phyloP scores from a whole-genome alignment of 2,113 vertebrate genomes.

The Heterocephalus glaber region DNA sequence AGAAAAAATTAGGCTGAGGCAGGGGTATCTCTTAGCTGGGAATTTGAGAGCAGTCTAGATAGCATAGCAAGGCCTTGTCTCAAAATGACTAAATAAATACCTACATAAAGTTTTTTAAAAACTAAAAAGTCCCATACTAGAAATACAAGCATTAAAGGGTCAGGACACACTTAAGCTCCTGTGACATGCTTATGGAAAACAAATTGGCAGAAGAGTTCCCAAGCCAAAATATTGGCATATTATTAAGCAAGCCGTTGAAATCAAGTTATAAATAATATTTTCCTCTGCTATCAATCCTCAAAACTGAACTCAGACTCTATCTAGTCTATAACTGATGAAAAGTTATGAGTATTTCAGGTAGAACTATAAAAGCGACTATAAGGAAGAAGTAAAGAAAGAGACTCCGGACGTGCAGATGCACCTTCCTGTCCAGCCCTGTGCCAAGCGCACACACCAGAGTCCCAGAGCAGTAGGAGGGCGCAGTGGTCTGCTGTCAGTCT shows the following conservation, averaged over 20 bases:
- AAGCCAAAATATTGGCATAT: background rate
- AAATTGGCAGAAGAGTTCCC: conserved; percentile 48
- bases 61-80: background rate
- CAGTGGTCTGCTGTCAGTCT: background rate
- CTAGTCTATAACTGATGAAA: background rate
- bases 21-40: background rate
- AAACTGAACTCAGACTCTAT: background rate
- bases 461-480: too few relatives aligned
- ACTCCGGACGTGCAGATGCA: too few relatives aligned
- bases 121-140: background rate
- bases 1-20: conserved; percentile 49
- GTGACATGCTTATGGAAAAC: conserved; percentile 48
- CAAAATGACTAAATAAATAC: background rate
- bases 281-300: background rate
- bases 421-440: background rate
- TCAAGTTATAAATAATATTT: background rate
- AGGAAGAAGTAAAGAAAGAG: too few relatives aligned
- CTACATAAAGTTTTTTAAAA: background rate
- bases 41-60: background rate
- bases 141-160: conserved; percentile 66
- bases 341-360: background rate
- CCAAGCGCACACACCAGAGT: too few relatives aligned
- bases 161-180: conserved; percentile 61
- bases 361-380: background rate
- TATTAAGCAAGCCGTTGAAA: background rate